Evolutionary conservation across 2,797 vertebrate species (phyloP).

Genomic region (Sebastes iracundus): DNA sequence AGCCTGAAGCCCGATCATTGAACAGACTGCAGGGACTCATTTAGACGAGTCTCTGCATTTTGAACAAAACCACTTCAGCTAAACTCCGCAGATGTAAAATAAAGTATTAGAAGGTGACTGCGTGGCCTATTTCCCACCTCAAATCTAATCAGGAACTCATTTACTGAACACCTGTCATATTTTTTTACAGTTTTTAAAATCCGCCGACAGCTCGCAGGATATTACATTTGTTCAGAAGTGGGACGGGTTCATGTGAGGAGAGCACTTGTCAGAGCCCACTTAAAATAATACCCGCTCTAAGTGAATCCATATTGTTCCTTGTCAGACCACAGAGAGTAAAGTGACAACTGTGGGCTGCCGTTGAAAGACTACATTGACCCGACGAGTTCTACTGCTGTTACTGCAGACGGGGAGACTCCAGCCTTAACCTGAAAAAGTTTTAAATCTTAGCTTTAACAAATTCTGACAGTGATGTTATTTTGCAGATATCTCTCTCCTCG

Average conservation of each 20-base stretch:
- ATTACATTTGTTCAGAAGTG: neutral
- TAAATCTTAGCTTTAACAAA: neutral
- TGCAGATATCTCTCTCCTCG: neutral
- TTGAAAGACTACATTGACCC: neutral
- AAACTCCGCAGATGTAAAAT: neutral
- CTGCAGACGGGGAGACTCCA: neutral
- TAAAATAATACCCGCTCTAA: neutral
- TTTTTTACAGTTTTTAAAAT: neutral
- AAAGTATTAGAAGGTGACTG: neutral
- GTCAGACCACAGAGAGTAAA: neutral
- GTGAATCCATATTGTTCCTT: conserved; percentile 5
- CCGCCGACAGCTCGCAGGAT: neutral
- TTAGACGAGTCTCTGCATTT: neutral
- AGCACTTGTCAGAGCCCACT: neutral
- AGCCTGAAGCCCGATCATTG: neutral
- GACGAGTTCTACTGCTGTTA: neutral
- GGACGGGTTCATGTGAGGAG: neutral
- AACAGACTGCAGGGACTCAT: neutral
- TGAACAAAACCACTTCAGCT: neutral
- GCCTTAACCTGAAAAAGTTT: neutral
- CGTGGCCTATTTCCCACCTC: neutral
- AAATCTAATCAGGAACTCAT: neutral
- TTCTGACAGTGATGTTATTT: conserved; percentile 3
- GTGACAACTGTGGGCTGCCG: neutral
- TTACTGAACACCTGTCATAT: neutral